Conservation (phyloP, 2,888 invertebrate species). For the Malthinus flaveolus region DNA sequence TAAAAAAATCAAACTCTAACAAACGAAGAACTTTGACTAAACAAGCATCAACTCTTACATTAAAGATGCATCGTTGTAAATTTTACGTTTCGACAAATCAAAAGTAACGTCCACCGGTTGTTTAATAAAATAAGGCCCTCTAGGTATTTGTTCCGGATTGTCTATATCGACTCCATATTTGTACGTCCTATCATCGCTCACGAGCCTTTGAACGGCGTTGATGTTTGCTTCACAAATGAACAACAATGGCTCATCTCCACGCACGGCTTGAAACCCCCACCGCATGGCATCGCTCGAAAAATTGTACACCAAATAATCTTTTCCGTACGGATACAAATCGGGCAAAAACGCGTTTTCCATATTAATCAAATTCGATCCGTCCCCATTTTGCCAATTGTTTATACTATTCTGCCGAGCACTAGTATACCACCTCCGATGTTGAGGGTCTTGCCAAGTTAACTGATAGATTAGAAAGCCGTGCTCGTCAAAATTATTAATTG, state of each 20-base stretch:
- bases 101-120: conserved; percentile 84
- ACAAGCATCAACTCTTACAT: conserved; percentile 46
- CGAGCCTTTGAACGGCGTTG: conserved; percentile 69
- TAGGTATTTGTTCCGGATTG: conserved; percentile 79
- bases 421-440: conserved; percentile 85
- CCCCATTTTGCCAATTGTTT: conserved; percentile 83
- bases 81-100: conserved; percentile 73
- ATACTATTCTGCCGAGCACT: conserved; percentile 76
- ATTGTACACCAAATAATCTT: conserved; percentile 79
- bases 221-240: conserved; percentile 89
- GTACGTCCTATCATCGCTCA: conserved; percentile 76
- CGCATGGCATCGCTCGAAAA: conserved; percentile 71
- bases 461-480: conserved; percentile 85
- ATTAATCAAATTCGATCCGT: conserved; percentile 76
- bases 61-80: conserved; percentile 74
- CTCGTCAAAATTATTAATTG: conserved; percentile 81
- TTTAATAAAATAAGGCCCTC: conserved; percentile 86
- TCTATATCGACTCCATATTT: conserved; percentile 84
- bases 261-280: conserved; percentile 84
- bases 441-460: conserved; percentile 81
- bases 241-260: conserved; percentile 74
- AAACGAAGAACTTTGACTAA: conserved; percentile 3
- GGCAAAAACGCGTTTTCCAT: conserved; percentile 83
- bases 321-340: conserved; percentile 61
- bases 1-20: conserved; percentile 40